A percentile compares a stretch with the other conserved stretches of the same genome.
Conservation (phyloP, 92 coral and sea anemone genomes). For the Virgularia gustaviana region DNA sequence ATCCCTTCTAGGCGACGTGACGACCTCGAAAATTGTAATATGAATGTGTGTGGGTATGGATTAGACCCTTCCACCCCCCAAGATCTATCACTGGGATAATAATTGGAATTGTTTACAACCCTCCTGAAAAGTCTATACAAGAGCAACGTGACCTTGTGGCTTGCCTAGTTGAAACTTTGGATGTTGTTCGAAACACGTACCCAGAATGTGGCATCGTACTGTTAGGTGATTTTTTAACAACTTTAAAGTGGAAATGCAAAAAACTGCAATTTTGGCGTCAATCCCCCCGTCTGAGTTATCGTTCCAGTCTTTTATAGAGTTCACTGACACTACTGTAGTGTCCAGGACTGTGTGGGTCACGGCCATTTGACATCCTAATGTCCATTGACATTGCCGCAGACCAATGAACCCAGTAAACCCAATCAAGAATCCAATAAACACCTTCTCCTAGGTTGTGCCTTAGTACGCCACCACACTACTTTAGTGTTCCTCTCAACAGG, state of each 20-base stretch:
- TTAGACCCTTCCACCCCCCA: conserved; percentile 37
- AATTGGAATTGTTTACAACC: conserved; percentile 34
- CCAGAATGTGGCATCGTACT: conserved; percentile 33
- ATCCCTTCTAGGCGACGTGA: conserved; percentile 32
- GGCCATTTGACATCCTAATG: too few species aligned
- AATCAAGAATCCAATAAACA: not conserved
- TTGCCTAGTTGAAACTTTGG: conserved; percentile 16
- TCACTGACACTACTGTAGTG: too few species aligned
- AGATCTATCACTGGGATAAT: conserved; percentile 32
- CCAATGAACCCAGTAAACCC: not conserved
- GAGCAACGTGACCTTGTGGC: conserved; percentile 33
- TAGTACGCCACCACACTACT: too few species aligned
- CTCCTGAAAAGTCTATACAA: conserved; percentile 28
- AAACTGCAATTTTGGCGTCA: too few species aligned
- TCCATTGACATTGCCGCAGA: too few species aligned
- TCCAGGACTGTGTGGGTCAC: too few species aligned
- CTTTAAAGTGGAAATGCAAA: too few species aligned
- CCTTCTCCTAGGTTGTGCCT: too few species aligned
- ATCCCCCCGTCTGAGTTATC: too few species aligned
- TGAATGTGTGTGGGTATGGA: conserved; percentile 42
- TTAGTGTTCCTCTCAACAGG: too few species aligned
- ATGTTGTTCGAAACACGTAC: conserved; percentile 22
- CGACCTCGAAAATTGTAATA: conserved; percentile 23
- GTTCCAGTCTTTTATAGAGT: too few species aligned
- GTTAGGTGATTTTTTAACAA: conserved; percentile 24